These are phyloP conservation scores for Falco berigora DNA, from an alignment of 2,797 vertebrate species.

Conservation along the genomic window DNA sequence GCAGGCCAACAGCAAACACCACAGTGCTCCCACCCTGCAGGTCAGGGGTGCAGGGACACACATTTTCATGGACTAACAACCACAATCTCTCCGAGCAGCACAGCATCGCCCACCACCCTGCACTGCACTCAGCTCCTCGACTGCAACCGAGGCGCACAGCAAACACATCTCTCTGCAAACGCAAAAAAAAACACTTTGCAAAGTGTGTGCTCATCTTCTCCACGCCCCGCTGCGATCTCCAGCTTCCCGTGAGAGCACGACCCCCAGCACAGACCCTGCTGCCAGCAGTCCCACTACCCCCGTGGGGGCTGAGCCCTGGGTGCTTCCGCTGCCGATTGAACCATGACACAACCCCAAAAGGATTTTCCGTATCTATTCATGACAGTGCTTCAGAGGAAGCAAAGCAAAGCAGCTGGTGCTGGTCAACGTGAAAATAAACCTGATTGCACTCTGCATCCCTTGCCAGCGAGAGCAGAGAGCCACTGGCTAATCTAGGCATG, in stretches of 20 bases:
- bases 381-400: not conserved
- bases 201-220: accelerated
- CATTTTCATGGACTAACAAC: not conserved
- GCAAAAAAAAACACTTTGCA: not conserved
- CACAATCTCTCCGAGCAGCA: accelerated
- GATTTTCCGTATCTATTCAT: not conserved
- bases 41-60: not conserved
- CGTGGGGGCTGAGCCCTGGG: not conserved
- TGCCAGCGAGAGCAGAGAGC: not conserved
- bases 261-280: not conserved
- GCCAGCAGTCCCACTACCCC: not conserved
- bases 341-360: not conserved
- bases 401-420: not conserved
- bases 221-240: not conserved
- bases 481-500: not conserved
- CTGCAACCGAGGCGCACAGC: accelerated
- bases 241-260: not conserved
- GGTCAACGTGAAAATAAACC: not conserved
- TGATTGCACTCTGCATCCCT: not conserved
- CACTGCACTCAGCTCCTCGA: accelerated
- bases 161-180: not conserved
- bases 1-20: not conserved
- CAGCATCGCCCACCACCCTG: not conserved
- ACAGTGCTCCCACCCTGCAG: not conserved
- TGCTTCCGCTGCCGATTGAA: not conserved